phyloP scores from a whole-genome alignment of 2,797 vertebrate species.

The Poecilia picta region DNA sequence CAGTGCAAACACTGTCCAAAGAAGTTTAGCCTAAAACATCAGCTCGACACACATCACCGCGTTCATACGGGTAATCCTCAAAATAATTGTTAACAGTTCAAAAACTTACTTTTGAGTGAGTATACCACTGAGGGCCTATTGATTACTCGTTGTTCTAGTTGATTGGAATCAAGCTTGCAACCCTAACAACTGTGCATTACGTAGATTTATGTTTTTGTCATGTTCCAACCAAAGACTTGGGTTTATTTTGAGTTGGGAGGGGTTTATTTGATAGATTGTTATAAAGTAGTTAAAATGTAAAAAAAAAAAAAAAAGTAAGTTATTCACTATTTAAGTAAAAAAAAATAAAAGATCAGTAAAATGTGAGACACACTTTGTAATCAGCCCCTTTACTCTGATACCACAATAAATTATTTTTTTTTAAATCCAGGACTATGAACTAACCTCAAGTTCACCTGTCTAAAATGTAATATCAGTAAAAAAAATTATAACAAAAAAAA shows the following conservation, averaged over 20 bases:
- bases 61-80: constrained; percentile 85
- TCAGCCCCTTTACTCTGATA: background rate
- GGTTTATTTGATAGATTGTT: background rate
- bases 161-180: background rate
- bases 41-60: constrained; percentile 86
- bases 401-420: background rate
- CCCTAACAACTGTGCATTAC: background rate
- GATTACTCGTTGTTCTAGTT: background rate
- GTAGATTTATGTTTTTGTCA: background rate
- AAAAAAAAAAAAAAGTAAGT: background rate
- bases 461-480: background rate
- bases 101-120: background rate
- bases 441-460: background rate
- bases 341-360: background rate
- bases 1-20: constrained; percentile 85
- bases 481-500: background rate
- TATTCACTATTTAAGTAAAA: background rate
- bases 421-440: background rate
- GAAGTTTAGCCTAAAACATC: constrained; percentile 88
- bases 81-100: background rate
- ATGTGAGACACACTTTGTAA: background rate
- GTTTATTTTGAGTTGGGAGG: background rate
- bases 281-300: background rate
- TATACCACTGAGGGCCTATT: background rate
- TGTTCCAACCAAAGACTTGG: background rate